A percentile compares a stretch with the other conserved stretches of the same genome.
These are phyloP conservation scores for Acropternis orthonyx DNA, from an alignment of 2,797 vertebrate species.

Conservation along the genomic window DNA sequence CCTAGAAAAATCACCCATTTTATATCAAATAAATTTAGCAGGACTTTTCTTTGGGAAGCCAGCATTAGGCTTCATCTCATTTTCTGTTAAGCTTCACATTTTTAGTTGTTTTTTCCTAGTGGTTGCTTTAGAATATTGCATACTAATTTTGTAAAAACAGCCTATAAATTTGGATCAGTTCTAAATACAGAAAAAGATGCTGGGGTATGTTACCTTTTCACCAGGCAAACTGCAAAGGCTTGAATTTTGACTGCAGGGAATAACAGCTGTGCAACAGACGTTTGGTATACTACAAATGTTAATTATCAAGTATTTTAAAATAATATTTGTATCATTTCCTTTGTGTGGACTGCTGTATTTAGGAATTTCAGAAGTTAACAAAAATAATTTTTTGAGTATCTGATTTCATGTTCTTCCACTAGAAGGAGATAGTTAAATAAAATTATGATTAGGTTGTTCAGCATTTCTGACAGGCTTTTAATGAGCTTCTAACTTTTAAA, in stretches of 20 bases:
- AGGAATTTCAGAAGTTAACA: not conserved
- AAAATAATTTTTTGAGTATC: not conserved
- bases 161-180: not conserved
- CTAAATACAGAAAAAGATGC: not conserved
- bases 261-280: not conserved
- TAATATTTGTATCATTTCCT: not conserved
- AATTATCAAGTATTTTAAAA: not conserved
- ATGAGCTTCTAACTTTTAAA: not conserved
- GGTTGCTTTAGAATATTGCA: not conserved
- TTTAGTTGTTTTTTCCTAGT: not conserved
- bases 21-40: not conserved
- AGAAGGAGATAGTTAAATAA: constrained; percentile 48
- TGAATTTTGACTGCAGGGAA: not conserved
- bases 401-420: constrained; percentile 26
- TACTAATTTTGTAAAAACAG: not conserved
- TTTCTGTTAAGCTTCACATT: not conserved
- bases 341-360: not conserved
- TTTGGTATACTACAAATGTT: not conserved
- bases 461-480: not conserved
- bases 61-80: not conserved
- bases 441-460: not conserved
- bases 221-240: not conserved
- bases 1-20: not conserved
- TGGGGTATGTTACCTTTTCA: not conserved
- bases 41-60: not conserved